These are phyloP conservation scores for Chrysemys picta DNA, from an alignment of 2,113 vertebrate species.

Conservation along the genomic window DNA sequence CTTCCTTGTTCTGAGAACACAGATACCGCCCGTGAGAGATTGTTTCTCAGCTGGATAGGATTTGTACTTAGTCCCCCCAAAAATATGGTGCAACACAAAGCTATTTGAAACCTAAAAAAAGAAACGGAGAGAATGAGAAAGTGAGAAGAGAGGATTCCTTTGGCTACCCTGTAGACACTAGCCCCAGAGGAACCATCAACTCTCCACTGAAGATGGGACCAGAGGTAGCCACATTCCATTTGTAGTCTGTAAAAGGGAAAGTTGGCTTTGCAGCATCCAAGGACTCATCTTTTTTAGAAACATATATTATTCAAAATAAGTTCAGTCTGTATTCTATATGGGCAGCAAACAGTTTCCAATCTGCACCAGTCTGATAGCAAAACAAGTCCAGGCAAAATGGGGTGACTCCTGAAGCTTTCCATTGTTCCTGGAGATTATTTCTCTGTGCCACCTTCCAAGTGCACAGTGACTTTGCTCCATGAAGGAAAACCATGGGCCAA, in stretches of 20 bases:
- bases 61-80: neutral
- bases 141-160: neutral
- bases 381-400: neutral
- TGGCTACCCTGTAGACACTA: neutral
- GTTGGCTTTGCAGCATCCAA: neutral
- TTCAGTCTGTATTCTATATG: neutral
- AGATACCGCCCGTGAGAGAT: neutral
- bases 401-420: neutral
- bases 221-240: neutral
- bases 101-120: neutral
- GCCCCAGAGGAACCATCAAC: neutral
- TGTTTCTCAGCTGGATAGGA: neutral
- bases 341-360: neutral
- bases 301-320: neutral
- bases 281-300: neutral
- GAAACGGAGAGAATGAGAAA: neutral
- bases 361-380: neutral
- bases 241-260: neutral
- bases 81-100: neutral
- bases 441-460: neutral
- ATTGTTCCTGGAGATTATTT: neutral
- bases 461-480: accelerated
- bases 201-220: neutral
- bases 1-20: neutral
- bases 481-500: neutral